Conservation (phyloP, 2,797 vertebrate genomes). For the Distichodus sexfasciatus region DNA sequence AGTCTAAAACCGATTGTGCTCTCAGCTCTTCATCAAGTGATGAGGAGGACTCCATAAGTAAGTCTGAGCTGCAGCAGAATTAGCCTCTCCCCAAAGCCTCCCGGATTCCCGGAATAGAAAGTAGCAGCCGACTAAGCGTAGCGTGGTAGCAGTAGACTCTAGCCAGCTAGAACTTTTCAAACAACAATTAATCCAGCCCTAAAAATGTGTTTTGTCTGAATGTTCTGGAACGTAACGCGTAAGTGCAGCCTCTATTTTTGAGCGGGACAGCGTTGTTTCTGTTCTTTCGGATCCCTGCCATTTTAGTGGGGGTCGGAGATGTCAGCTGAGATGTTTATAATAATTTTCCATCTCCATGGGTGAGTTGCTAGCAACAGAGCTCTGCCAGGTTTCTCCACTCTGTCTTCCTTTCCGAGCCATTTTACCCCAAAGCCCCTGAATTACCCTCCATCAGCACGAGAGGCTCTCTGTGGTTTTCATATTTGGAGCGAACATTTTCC, state of each 20-base stretch:
- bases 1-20: conserved; percentile 87
- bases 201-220: not conserved
- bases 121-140: conserved; percentile 29
- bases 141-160: conserved; percentile 7
- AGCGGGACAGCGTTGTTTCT: conserved; percentile 16
- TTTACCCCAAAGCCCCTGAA: conserved; percentile 38
- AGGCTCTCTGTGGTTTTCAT: conserved; percentile 16
- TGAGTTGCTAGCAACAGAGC: conserved; percentile 49
- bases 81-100: not conserved
- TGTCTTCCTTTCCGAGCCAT: conserved; percentile 45
- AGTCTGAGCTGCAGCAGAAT: conserved; percentile 65
- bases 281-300: conserved; percentile 3
- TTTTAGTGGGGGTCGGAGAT: conserved; percentile 22
- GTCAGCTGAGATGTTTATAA: conserved; percentile 24
- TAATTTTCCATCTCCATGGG: conserved; percentile 50
- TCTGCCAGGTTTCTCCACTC: conserved; percentile 40
- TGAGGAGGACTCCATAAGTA: conserved; percentile 87
- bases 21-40: conserved; percentile 89
- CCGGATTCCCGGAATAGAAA: conserved; percentile 33
- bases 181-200: not conserved
- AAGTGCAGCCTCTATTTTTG: not conserved
- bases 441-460: conserved; percentile 34
- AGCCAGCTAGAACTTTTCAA: not conserved
- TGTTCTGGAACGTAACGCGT: not conserved
- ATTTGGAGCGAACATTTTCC: conserved; percentile 16